phyloP scores from a whole-genome alignment of 2,113 vertebrate genomes.

The Menura novaehollandiae region DNA sequence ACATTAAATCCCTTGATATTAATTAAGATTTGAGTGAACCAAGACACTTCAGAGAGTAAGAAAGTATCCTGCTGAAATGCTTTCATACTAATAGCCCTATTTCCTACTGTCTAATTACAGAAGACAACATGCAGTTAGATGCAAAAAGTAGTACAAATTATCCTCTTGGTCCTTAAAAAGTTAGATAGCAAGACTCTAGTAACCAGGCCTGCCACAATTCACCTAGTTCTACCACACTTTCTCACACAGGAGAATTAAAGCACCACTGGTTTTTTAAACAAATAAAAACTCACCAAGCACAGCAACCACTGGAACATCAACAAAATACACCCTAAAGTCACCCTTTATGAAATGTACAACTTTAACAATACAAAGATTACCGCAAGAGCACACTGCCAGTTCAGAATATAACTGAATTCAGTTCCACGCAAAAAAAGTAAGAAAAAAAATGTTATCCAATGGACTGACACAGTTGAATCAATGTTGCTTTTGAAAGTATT shows the following conservation, averaged over 20 bases:
- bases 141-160: not conserved
- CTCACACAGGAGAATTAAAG: not conserved
- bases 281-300: not conserved
- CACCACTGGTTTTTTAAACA: not conserved
- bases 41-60: not conserved
- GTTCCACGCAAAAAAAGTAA: not conserved
- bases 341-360: not conserved
- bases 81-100: not conserved
- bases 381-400: not conserved
- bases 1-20: not conserved
- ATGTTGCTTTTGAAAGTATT: not conserved
- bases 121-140: not conserved
- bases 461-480: not conserved
- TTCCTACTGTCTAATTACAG: not conserved
- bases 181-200: not conserved
- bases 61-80: not conserved
- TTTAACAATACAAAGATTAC: not conserved
- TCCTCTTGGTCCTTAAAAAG: not conserved
- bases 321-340: not conserved
- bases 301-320: not conserved
- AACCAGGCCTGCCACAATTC: not conserved
- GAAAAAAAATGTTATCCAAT: fast-evolving
- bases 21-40: not conserved
- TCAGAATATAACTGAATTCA: not conserved
- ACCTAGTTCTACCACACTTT: not conserved